Conservation (phyloP, 2,797 vertebrate species). For the Hydrophis major region DNA sequence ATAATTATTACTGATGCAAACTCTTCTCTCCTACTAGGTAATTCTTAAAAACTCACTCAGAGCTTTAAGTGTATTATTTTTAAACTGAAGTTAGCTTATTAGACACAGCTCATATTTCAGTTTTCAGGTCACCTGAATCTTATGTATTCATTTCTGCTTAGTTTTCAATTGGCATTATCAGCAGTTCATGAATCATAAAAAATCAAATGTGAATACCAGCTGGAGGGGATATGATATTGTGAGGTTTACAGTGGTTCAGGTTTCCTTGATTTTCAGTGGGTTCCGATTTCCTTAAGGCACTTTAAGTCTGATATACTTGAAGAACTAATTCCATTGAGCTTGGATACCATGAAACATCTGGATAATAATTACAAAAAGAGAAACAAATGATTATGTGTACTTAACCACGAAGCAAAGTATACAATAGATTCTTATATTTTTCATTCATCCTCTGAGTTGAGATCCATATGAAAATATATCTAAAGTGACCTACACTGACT, state of each 20-base stretch:
- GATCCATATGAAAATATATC: neutral
- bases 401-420: conserved; percentile 52
- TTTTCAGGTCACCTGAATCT: neutral
- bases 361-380: conserved; percentile 27
- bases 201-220: neutral
- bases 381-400: neutral
- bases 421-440: neutral
- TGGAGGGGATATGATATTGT: neutral
- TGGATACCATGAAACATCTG: conserved; percentile 19
- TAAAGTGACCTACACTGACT: neutral
- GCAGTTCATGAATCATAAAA: neutral
- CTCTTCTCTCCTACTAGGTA: neutral
- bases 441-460: neutral
- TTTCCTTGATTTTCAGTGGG: neutral
- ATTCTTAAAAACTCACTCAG: neutral
- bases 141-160: neutral
- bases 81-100: neutral
- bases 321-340: conserved; percentile 2
- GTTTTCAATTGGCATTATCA: neutral
- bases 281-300: neutral
- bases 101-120: neutral
- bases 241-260: neutral
- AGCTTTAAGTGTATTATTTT: neutral
- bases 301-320: neutral
- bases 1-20: neutral